These are phyloP conservation scores for Tribolium castaneum DNA, from an alignment of 1,140 invertebrate species.

Conservation along the genomic window DNA sequence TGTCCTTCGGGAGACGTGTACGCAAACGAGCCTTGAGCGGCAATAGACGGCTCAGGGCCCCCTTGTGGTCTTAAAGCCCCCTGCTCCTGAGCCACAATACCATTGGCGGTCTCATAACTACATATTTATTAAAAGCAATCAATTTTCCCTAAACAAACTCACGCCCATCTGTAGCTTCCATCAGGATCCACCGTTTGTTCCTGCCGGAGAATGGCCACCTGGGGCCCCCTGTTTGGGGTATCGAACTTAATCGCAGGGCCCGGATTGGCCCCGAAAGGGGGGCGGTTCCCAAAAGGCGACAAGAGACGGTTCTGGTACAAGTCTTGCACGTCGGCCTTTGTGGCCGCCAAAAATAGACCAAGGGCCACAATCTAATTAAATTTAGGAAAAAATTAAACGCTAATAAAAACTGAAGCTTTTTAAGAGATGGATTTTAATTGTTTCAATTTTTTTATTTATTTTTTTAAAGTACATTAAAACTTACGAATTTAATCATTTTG, in stretches of 20 bases:
- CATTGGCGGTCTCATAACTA: constrained; percentile 68
- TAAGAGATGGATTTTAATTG: no score
- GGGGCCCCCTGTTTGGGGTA: neutral
- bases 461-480: no score
- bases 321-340: neutral
- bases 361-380: neutral
- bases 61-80: constrained; percentile 53
- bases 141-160: neutral
- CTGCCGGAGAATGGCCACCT: constrained; percentile 14
- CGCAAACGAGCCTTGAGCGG: constrained; percentile 23
- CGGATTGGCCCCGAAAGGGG: neutral
- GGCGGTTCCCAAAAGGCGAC: neutral
- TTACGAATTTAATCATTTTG: constrained; percentile 11
- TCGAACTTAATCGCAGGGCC: constrained; percentile 15
- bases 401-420: no score
- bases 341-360: neutral
- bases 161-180: constrained; percentile 39
- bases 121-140: neutral
- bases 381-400: no score
- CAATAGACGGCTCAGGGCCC: constrained; percentile 18
- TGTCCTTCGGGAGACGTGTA: constrained; percentile 63
- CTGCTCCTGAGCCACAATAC: constrained; percentile 65
- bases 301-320: neutral
- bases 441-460: no score
- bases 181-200: constrained; percentile 10